A percentile compares a stretch with the other conserved stretches of the same genome.
phyloP scores from a whole-genome alignment of 2,797 vertebrate species.

The Iguana delicatissima region DNA sequence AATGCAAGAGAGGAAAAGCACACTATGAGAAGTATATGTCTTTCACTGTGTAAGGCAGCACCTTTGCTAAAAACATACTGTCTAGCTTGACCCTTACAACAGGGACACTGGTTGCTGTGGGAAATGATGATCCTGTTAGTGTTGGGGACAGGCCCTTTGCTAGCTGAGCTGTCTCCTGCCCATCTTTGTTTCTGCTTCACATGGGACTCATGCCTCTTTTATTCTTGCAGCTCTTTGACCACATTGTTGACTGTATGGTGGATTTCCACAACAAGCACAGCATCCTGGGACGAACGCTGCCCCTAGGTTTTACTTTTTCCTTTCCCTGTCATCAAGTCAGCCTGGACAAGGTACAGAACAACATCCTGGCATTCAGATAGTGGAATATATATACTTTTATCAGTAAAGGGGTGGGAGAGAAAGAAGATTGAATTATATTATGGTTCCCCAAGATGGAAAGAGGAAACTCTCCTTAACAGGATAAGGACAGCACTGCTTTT shows the following conservation, averaged over 20 bases:
- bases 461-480: not conserved
- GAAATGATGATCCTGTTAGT: not conserved
- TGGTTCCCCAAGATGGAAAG: not conserved
- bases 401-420: not conserved
- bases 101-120: not conserved
- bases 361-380: rapidly evolving
- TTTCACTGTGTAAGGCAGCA: too few relatives aligned
- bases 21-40: too few relatives aligned
- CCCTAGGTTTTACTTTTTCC: slow-evolving; percentile 91
- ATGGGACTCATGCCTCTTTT: not conserved
- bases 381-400: not conserved
- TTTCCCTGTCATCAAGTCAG: slow-evolving; percentile 90
- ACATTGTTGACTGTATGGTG: slow-evolving; percentile 85
- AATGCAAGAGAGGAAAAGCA: too few relatives aligned
- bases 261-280: slow-evolving; percentile 83
- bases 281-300: slow-evolving; percentile 78
- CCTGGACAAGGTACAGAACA: slow-evolving; percentile 86
- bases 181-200: not conserved
- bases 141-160: not conserved
- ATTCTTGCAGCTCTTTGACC: slow-evolving; percentile 86
- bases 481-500: not conserved
- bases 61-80: too few relatives aligned
- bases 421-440: not conserved
- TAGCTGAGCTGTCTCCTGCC: not conserved
- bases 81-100: not conserved